Conservation (phyloP, 2,888 invertebrate genomes). For the Caenorhabditis wallacei region DNA sequence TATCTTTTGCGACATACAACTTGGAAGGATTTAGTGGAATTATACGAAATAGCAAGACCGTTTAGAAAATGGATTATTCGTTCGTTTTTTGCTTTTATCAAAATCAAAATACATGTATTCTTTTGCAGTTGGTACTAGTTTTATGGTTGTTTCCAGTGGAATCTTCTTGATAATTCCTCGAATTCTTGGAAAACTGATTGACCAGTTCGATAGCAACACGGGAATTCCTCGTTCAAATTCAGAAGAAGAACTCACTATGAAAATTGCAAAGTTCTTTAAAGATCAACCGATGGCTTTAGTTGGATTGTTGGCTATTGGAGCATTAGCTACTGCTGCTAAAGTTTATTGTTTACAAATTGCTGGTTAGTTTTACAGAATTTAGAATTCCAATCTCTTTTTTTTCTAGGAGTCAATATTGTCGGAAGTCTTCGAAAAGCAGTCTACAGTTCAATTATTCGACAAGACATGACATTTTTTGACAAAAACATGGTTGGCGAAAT, state of each 20-base stretch:
- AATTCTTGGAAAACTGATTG: conserved; percentile 93
- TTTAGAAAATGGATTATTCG: conserved; percentile 49
- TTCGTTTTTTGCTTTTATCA: conserved; percentile 29
- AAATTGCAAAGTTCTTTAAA: conserved; percentile 87
- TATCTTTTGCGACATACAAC: conserved; percentile 58
- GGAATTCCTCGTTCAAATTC: neutral
- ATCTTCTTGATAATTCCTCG: conserved; percentile 96
- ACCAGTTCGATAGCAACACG: conserved; percentile 84
- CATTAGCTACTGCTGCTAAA: conserved; percentile 92
- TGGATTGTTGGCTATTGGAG: conserved; percentile 91
- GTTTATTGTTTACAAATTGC: conserved; percentile 94
- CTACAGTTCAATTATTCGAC: conserved; percentile 51
- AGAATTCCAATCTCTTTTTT: too few relatives aligned
- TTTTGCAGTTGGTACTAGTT: conserved; percentile 89
- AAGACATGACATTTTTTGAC: conserved; percentile 65
- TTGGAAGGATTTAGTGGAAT: conserved; percentile 56
- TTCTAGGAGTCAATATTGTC: conserved; percentile 53
- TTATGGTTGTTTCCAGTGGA: conserved; percentile 91
- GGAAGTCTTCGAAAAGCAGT: conserved; percentile 58
- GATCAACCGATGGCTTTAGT: conserved; percentile 83
- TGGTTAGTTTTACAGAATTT: conserved; percentile 84
- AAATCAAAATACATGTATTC: too few relatives aligned
- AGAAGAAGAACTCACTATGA: conserved; percentile 47
- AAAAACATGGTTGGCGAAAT: conserved; percentile 63
- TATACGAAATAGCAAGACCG: conserved; percentile 58